These are phyloP conservation scores for Salvelinus sp. DNA, from an alignment of 2,113 vertebrate genomes.

Conservation along the genomic window DNA sequence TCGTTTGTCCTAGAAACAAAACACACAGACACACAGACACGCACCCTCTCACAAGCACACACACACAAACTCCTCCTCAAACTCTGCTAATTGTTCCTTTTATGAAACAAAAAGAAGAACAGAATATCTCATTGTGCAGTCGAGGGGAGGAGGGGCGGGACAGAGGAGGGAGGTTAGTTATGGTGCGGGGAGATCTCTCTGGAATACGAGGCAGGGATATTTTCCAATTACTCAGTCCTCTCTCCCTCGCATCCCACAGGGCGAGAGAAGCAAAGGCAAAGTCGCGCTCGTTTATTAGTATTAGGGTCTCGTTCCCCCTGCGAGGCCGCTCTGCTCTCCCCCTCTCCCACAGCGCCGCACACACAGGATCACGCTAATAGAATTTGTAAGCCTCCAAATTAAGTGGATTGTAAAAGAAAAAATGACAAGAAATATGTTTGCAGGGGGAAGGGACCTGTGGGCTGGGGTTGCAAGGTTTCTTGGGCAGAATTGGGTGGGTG, in stretches of 20 bases:
- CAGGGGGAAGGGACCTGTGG: neutral
- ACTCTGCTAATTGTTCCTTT: slow-evolving; percentile 38
- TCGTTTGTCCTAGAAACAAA: slow-evolving; percentile 12
- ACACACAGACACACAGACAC: neutral
- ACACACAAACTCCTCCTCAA: slow-evolving; percentile 4
- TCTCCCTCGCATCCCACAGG: slow-evolving; percentile 53
- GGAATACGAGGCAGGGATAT: slow-evolving; percentile 61
- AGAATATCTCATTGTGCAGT: slow-evolving; percentile 39
- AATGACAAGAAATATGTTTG: slow-evolving; percentile 25
- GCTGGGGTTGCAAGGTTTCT: neutral
- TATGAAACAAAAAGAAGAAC: slow-evolving; percentile 41
- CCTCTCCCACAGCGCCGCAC: slow-evolving; percentile 3
- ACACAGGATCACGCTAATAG: slow-evolving; percentile 49
- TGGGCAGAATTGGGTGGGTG: slow-evolving; percentile 6
- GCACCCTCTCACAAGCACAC: slow-evolving; percentile 8
- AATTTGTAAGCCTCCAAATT: slow-evolving; percentile 48
- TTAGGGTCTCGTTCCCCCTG: slow-evolving; percentile 50
- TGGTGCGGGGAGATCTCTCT: slow-evolving; percentile 34
- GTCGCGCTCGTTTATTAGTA: slow-evolving; percentile 70
- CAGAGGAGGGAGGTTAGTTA: slow-evolving; percentile 1
- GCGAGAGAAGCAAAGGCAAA: slow-evolving; percentile 50
- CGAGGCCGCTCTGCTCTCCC: slow-evolving; percentile 11
- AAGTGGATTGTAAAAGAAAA: slow-evolving; percentile 31
- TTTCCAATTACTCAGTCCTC: slow-evolving; percentile 72
- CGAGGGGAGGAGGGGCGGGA: slow-evolving; percentile 1